Base-by-base conservation (phyloP, 2,888 invertebrate genomes). In the Linnaemya tessellans region DNA sequence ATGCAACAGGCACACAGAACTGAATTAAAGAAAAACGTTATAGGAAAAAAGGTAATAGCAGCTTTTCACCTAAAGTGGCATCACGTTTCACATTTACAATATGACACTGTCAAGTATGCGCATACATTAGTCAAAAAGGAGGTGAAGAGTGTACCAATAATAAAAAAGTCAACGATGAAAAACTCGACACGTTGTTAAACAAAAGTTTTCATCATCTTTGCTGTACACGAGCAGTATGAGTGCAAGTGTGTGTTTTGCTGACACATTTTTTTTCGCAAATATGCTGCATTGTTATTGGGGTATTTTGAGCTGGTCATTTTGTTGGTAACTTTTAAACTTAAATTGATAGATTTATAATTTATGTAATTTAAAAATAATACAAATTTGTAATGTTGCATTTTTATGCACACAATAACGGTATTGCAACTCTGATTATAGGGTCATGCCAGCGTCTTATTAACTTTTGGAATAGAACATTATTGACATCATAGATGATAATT, bases 71-170 rank as follows among this genome's bases (percentile, higher is more conserved):
- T 85, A 84, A 86, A 87, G 87, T 87, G 87, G 87, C 87, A 87
- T 87, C 87, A 87, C 86, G 87, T 87, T 87, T 87, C 87, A 87
- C 84, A 87, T 87, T 87, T 85, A 87, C 81, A 85, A 84, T 81
- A 81, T 83, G 85, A 85, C 87, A 79, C 77, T 85, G 83, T 84
- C 83, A 84, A 82, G 85, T 84, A 83, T 87, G 87, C 85, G 85
- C 85, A 75, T 77, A 81, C 81, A 87, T 84, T 84, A 84, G 84
- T 80, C 82, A 86, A 77, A n/a, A 82, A 64, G 77, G 68, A 80
- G 74, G 74, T 80, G 68, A 67, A 80, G 71, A 77, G 68, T 80
- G n/a, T 49, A 49, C 46, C 74, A 56, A 65, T 60, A 67, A 74
- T 41, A 10, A 81, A 35, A 20, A 78, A 38, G 51, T 43, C 9